These are phyloP conservation scores for Pammene fasciana DNA, from an alignment of 2,888 invertebrate genomes.

Conservation along the genomic window DNA sequence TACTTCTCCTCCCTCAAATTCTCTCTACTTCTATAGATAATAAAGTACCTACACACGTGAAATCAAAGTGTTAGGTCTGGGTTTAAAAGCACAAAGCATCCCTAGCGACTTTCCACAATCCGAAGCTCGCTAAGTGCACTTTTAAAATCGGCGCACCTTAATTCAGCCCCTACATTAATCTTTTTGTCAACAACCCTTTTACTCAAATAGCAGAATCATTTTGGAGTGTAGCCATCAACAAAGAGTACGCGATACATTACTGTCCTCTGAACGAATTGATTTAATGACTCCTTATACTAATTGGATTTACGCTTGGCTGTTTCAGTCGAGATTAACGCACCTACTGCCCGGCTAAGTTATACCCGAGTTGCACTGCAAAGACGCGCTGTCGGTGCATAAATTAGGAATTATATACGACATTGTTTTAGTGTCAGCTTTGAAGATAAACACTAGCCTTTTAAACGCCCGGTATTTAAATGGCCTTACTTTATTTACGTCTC, in stretches of 20 bases:
- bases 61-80: neutral
- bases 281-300: conserved; percentile 79
- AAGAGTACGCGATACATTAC: conserved; percentile 73
- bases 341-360: conserved; percentile 57
- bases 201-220: conserved; percentile 69
- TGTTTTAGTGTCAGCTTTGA: conserved; percentile 57
- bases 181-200: conserved; percentile 52
- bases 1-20: too few relatives aligned
- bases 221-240: conserved; percentile 78
- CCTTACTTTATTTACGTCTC: conserved; percentile 24
- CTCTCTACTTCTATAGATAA: too few relatives aligned
- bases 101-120: conserved; percentile 3
- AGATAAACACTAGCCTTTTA: conserved; percentile 59
- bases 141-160: conserved; percentile 34
- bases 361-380: conserved; percentile 46
- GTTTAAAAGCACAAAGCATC: neutral
- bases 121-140: conserved; percentile 30
- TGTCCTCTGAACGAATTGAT: conserved; percentile 77
- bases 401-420: conserved; percentile 66
- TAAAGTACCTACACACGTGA: neutral
- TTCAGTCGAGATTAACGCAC: conserved; percentile 65
- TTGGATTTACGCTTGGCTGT: conserved; percentile 73
- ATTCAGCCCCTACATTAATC: conserved; percentile 32
- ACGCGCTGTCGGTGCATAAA: conserved; percentile 63
- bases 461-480: conserved; percentile 39